Evolutionary conservation across 1,140 invertebrate species (phyloP), one percentile per base, ranked within the genome.

Genomic region (Anastatus disparis): DNA sequence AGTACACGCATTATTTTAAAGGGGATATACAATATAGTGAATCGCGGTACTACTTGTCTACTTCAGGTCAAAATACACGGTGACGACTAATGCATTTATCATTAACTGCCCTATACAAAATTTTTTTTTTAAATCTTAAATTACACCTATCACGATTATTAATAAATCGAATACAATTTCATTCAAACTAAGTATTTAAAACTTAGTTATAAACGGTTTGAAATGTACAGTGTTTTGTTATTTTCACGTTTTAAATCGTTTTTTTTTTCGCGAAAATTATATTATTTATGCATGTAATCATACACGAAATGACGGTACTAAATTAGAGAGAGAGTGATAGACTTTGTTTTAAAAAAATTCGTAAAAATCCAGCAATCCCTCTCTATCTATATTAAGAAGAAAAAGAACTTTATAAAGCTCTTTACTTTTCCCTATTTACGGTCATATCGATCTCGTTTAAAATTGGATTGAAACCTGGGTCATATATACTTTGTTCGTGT

Each of bases 401-500:
- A 26, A 29, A 68, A 35, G 35, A 52, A 8, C 29, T 15, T 61
- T 6, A 6, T 42, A 26, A 44, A 58, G 10, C 8, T 46, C 20
- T 38, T 67, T 22, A 44, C 56, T 55, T 22, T 50, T 58, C 40
- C 29, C 31, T 38, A 27, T 6, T 64, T 46, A 66, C 38, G 38
- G 26, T 46, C 27, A 44, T 24, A 26, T 44, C 58, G 68, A 26
- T 26, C 40, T 71, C 38, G 61, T n/a, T 71, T 63, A 71, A 71
- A 61, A 42, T 65, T 71, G 13, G 64, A 72, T 53, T 72, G 29
- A 35, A 67, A 72, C 64, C 63, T 72, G 56, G 70, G 74, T 86
- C 81, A 86, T 83, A 98, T 95, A 85, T 96, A 98, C 87, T 97
- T 97, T 62, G 96, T 97, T 83, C 93, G 93, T 58, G 95, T 97